Conservation (phyloP, 1,140 invertebrate genomes). For the Rhyzopertha dominica region DNA sequence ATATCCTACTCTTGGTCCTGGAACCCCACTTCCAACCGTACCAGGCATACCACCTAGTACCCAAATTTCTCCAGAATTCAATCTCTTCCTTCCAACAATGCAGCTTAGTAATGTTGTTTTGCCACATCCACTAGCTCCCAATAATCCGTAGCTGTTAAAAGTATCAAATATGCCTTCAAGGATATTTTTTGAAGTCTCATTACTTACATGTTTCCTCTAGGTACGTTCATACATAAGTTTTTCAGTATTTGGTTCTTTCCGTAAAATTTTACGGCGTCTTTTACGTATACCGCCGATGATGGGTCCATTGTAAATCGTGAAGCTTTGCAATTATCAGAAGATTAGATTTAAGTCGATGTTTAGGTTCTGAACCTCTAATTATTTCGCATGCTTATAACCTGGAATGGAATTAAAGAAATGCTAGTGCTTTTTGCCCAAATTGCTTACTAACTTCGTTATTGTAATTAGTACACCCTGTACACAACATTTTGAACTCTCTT, state of each 20-base stretch:
- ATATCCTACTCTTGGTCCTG: conserved; percentile 74
- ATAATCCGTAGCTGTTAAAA: conserved; percentile 70
- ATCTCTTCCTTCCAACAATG: conserved; percentile 69
- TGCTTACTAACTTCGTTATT: no score
- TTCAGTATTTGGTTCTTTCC: conserved; percentile 53
- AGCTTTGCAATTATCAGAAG: no score
- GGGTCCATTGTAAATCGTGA: no score
- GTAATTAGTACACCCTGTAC: no score
- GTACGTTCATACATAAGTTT: conserved; percentile 57
- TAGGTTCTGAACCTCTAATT: no score
- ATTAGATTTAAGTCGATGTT: no score
- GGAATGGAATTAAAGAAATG: no score
- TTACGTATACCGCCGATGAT: conserved; percentile 52
- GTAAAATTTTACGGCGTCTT: conserved; percentile 55
- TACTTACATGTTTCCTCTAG: conserved; percentile 61
- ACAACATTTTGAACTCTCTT: no score
- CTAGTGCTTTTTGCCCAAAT: no score
- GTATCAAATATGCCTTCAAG: neutral
- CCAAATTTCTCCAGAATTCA: conserved; percentile 71
- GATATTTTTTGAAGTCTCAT: neutral
- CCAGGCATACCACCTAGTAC: conserved; percentile 76
- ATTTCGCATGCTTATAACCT: no score
- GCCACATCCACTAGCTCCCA: conserved; percentile 80
- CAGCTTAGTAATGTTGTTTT: conserved; percentile 83
- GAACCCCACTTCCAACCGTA: conserved; percentile 65